These are phyloP conservation scores for Gambelia wislizenii DNA, from an alignment of 2,797 vertebrate species.

Conservation along the genomic window DNA sequence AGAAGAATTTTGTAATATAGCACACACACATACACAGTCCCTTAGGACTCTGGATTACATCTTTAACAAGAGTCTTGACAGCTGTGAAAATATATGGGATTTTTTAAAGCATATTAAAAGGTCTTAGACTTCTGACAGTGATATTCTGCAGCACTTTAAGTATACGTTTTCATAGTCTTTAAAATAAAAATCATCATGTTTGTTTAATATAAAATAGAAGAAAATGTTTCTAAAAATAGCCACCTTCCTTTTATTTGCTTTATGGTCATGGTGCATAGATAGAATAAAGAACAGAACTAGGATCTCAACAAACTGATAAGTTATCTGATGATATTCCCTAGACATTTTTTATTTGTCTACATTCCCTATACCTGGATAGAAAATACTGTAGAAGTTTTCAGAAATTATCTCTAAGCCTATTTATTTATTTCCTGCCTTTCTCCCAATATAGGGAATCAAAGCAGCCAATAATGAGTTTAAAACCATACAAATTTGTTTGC, in stretches of 20 bases:
- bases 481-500: constrained; percentile 4
- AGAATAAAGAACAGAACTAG: constrained; percentile 50
- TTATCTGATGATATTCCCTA: constrained; percentile 51
- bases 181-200: constrained; percentile 48
- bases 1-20: constrained; percentile 48
- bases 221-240: constrained; percentile 49
- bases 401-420: constrained; percentile 54
- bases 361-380: constrained; percentile 40
- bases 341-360: constrained; percentile 33
- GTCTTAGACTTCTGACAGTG: constrained; percentile 58
- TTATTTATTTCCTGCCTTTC: too few relatives aligned
- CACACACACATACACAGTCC: constrained; percentile 24
- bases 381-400: constrained; percentile 18
- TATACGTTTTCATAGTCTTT: constrained; percentile 36
- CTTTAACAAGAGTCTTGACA: constrained; percentile 64
- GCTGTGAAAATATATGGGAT: constrained; percentile 61
- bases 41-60: constrained; percentile 69
- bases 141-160: constrained; percentile 54
- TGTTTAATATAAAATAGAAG: constrained; percentile 58
- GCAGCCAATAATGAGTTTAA: too few relatives aligned
- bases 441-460: too few relatives aligned
- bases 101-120: constrained; percentile 60
- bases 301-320: constrained; percentile 47
- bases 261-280: constrained; percentile 47
- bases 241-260: constrained; percentile 57